Base-by-base conservation (phyloP, 2,113 vertebrate genomes). In the Phaethon lepturus region DNA sequence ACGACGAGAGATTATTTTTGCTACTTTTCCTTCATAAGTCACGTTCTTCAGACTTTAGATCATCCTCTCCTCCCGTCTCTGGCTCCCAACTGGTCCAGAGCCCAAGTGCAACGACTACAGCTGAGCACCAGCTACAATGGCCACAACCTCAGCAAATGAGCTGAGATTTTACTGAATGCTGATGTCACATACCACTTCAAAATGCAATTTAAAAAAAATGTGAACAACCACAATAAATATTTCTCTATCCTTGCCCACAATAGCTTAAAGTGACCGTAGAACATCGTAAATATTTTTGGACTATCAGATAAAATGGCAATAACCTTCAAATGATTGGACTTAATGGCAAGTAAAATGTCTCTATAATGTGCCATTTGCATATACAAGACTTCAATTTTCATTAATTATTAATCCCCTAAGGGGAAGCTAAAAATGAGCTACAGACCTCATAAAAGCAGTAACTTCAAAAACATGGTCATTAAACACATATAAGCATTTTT, bases 401-500 rank as follows among this genome's bases (percentile, higher is more conserved):
- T 40, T 79, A 97, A 95, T 74, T 79, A 76, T 59, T 82, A 53
- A 53, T 85, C n/a, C 45, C 88, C n/a, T 88, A 83, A 50, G 64
- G 15, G 22, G 42, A 94, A n/a, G 35, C 11, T 38, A 68, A 52
- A 88, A 92, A 81, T 87, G 59, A 96, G 15, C 13, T 78, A 44
- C 42, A 64, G 12, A 79, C 64, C 50, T 74, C 62, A 83, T 55
- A 58, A 93, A 97, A 95, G 79, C 24, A 95, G 1, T 63, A 86
- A 91, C 85, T 95, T 93, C 40, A 72, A 86, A 93, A 73, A 10
- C 17, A 79, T 18, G 17, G 42, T 49, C 60, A 95, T 79, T 92
- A 96, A 92, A 95, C 90, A 78, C 58, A 85, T n/a, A 17, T 33
- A 89, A 82, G 68, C 58, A 83, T 79, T 86, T 96, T 69, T 75